Evolutionary conservation across 1,140 invertebrate genomes (phyloP), one percentile per base, ranked within the genome.

Genomic region (Ctenoplectra terminalis): DNA sequence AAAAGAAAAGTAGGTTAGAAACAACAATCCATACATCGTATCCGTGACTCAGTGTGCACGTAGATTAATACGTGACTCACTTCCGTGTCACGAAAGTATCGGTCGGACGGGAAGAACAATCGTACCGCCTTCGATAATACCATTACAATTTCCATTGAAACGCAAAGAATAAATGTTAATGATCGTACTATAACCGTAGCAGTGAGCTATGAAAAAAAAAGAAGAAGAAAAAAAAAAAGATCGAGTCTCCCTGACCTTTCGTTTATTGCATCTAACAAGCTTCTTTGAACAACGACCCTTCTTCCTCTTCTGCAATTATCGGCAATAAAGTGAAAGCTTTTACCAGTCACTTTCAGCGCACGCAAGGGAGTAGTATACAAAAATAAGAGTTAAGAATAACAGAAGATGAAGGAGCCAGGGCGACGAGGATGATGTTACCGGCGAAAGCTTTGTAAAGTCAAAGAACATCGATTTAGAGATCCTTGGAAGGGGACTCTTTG

Each of bases 301-400:
- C 46, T n/a, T n/a, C 67, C 77, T 52, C 34, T 79, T 61, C 46
- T 72, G 58, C 69, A 80, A 80, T 80, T 73, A 73, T 80, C 77
- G 77, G 29, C 69, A 48, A 80, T 80, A 63, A 80, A 80, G 58
- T 50, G 77, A 63, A 52, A 73, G 77, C 77, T 79, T 72, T 79
- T 72, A 34, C 58, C 46, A 73, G 77, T 73, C 77, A 63, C 56
- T 73, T 50, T 54, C 20, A 43, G 34, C 58, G 54, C 63, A 58
- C 75, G 64, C 29, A 61, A 60, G 37, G 66, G 48, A 40, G 31
- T 17, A 48, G 46, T 34, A 31, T 31, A 50, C 31, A 52, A 40
- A 79, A 79, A 79, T 63, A 80, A 73, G 58, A 80, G 77, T 73
- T 52, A 80, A 72, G 77, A 73, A 73, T 80, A 80, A 80, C 70